phyloP scores from a whole-genome alignment of 2,797 vertebrate species.

The Lutjanus campechanus region DNA sequence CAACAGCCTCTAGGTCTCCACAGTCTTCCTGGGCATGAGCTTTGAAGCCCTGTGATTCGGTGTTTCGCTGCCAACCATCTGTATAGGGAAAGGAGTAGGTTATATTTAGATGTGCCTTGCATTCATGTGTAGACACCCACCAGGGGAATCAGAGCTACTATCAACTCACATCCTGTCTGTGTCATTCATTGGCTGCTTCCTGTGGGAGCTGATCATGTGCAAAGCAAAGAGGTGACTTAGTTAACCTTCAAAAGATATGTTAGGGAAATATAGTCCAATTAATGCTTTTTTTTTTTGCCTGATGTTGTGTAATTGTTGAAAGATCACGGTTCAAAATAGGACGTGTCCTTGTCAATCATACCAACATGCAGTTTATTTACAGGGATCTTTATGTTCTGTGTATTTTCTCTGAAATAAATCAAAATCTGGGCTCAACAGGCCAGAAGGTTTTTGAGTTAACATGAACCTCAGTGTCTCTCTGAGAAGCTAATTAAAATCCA shows the following conservation, averaged over 20 bases:
- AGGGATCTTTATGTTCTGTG: background rate
- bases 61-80: constrained; percentile 59
- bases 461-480: constrained; percentile 18
- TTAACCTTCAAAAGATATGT: background rate
- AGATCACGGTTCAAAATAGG: constrained; percentile 3
- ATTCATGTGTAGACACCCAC: constrained; percentile 53
- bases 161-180: constrained; percentile 50
- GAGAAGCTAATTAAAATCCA: constrained; percentile 51
- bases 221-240: background rate
- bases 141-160: constrained; percentile 47
- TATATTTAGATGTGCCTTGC: constrained; percentile 61
- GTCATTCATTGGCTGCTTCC: constrained; percentile 30
- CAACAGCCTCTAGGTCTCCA: constrained; percentile 53
- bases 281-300: background rate
- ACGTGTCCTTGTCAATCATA: background rate
- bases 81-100: constrained; percentile 33
- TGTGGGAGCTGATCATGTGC: constrained; percentile 16
- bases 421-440: constrained; percentile 13
- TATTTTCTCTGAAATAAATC: background rate
- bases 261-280: background rate
- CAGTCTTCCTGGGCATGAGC: constrained; percentile 53
- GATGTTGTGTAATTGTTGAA: background rate
- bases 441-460: constrained; percentile 7
- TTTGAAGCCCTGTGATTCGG: constrained; percentile 58
- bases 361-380: background rate